These are phyloP conservation scores for Lysandra coridon DNA, from an alignment of 2,888 invertebrate genomes.

Conservation along the genomic window DNA sequence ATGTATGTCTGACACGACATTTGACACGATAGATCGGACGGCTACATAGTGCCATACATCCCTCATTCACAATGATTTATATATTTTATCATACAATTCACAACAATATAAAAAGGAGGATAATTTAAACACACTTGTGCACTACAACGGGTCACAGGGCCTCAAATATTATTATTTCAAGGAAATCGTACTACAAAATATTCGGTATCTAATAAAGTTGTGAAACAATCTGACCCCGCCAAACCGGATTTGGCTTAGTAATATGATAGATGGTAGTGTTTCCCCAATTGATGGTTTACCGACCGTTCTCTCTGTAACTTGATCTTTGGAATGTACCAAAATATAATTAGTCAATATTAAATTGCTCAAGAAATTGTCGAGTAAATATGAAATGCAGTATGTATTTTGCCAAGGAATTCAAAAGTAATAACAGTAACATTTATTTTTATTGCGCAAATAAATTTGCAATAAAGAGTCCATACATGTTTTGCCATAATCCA, in stretches of 20 bases:
- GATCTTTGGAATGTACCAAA: background rate
- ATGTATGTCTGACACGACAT: too few species aligned
- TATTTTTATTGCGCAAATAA: background rate
- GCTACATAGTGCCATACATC: too few species aligned
- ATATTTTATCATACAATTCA: too few species aligned
- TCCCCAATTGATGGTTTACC: background rate
- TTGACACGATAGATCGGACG: too few species aligned
- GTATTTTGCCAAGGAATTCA: background rate
- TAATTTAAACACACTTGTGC: too few species aligned
- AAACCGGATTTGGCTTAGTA: conserved; percentile 5
- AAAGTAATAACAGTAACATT: background rate
- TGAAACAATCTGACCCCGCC: conserved; percentile 15
- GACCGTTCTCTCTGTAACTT: background rate
- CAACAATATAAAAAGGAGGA: too few species aligned
- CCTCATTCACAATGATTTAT: too few species aligned
- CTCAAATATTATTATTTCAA: background rate
- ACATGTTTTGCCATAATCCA: too few species aligned
- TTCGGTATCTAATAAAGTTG: background rate
- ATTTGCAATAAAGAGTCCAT: too few species aligned
- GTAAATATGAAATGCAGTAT: background rate
- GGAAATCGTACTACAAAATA: background rate
- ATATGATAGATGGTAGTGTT: conserved; percentile 7
- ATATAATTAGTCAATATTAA: background rate
- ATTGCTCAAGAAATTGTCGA: background rate
- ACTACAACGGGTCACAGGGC: too few species aligned